Evolutionary conservation across 2,113 vertebrate species (phyloP), one percentile per base, ranked within the genome.

Genomic region (Bos taurus): DNA sequence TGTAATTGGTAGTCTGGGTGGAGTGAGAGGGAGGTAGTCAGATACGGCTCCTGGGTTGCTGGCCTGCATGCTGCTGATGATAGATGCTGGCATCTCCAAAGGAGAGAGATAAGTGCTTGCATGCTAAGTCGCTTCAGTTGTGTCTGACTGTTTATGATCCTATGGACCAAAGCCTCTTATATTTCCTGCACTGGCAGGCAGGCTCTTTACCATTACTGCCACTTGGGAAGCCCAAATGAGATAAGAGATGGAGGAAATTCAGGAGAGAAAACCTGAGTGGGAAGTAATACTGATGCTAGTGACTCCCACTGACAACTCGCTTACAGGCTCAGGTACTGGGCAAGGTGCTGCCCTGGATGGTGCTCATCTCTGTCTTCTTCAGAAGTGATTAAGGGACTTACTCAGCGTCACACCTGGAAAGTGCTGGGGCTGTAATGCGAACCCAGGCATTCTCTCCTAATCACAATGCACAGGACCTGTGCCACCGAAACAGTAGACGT

Each of bases 381-480:
- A 40, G 40, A 40, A 21, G 5, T n/a, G 43, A 62, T 57, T 90
- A 83, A 56, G 5, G 15, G 83, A 13, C 21, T 56, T 36, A 48
- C 16, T 17, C 11, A 10, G 14, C 8, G 1, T 50, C 40, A 64
- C 19, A 56, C 5, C 11, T 48, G 12, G 25, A 71, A 56, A 88
- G 5, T 23, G 5, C 13, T 40, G 0, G 11, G 64, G n/a, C 33
- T 78, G 1, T 19, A 50, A 9, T 74, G 74, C 0, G 4, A 85
- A 81, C 4, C 62, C 17, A 33, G 7, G 13, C 25, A 15, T 30
- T 77, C 30, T 92, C 56, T 54, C 7, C 33, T 62, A 57, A 40
- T 25, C 59, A 36, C 36, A 86, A 0, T 6, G 1, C 56, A 50
- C 0, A 17, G 71, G n/a, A 13, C 43, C 30, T 80, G 33, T 23